These are phyloP conservation scores for Linyphia triangularis DNA, from an alignment of 2,888 invertebrate species.

Conservation along the genomic window DNA sequence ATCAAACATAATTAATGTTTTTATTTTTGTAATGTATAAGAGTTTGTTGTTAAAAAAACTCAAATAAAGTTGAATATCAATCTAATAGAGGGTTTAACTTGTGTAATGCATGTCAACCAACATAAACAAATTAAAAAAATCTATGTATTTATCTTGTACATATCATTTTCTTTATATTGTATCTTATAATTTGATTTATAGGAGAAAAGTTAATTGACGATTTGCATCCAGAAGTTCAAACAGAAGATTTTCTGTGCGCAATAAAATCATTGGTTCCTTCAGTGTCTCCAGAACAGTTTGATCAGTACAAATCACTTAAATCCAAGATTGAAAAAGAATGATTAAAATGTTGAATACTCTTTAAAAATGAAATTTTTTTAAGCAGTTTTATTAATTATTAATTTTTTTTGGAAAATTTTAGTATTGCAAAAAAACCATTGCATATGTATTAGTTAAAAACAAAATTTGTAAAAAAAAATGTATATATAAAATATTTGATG, in stretches of 20 bases:
- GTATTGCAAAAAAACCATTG: too few relatives aligned
- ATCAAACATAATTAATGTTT: too few relatives aligned
- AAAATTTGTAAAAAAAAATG: background rate
- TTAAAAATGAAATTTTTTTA: background rate
- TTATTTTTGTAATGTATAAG: too few relatives aligned
- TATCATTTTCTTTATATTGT: background rate
- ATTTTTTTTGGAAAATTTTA: too few relatives aligned
- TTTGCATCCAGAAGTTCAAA: constrained; percentile 31
- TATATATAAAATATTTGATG: too few relatives aligned
- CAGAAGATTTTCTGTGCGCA: constrained; percentile 61
- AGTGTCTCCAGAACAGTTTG: constrained; percentile 78
- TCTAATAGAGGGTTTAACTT: too few relatives aligned
- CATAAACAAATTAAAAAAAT: too few relatives aligned
- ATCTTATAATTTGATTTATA: background rate
- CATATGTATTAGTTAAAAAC: background rate
- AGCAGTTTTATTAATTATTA: background rate
- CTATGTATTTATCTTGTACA: too few relatives aligned
- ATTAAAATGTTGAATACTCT: background rate
- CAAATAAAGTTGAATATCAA: too few relatives aligned
- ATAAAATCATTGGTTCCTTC: constrained; percentile 62
- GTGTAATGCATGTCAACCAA: too few relatives aligned
- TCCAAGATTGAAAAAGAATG: constrained; percentile 55
- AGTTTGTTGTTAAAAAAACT: too few relatives aligned
- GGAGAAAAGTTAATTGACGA: constrained; percentile 48
- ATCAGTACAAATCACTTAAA: constrained; percentile 83